These are phyloP conservation scores for Caenorhabditis auriculariae DNA, from an alignment of 2,888 invertebrate species.

Conservation along the genomic window DNA sequence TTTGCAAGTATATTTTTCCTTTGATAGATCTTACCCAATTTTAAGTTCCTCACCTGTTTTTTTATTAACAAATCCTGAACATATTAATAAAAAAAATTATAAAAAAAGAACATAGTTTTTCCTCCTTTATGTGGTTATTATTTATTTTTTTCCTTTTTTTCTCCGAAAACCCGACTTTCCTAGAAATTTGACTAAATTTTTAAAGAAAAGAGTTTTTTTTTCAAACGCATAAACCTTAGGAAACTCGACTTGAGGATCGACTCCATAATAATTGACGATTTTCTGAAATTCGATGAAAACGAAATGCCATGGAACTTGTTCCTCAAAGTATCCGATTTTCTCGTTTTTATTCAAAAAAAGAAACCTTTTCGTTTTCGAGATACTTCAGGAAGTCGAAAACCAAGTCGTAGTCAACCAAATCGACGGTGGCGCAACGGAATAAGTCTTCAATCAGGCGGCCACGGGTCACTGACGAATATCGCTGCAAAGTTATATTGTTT, in stretches of 20 bases:
- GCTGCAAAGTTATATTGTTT: slow-evolving; percentile 10
- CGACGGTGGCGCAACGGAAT: slow-evolving; percentile 32
- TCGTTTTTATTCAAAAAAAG: neutral
- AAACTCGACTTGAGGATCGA: slow-evolving; percentile 30
- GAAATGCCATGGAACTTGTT: slow-evolving; percentile 17
- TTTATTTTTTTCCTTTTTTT: too few species aligned
- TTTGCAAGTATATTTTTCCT: too few species aligned
- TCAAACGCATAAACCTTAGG: too few species aligned
- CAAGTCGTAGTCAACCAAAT: slow-evolving; percentile 26
- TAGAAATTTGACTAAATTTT: too few species aligned
- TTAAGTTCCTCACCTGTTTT: too few species aligned
- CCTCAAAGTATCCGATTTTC: neutral
- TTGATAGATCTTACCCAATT: too few species aligned
- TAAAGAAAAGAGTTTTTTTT: too few species aligned
- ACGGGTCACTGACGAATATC: slow-evolving; percentile 24
- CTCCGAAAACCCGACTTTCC: too few species aligned
- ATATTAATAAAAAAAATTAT: too few species aligned
- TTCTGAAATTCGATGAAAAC: slow-evolving; percentile 8
- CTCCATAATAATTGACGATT: slow-evolving; percentile 15
- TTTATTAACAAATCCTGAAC: too few species aligned
- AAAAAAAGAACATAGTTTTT: too few species aligned
- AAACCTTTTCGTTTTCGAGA: slow-evolving; percentile 28
- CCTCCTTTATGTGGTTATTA: too few species aligned
- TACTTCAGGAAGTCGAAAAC: slow-evolving; percentile 28
- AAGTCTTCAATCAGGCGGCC: slow-evolving; percentile 40